Conservation (phyloP, 1,140 invertebrate genomes). For the Cherax destructor region DNA sequence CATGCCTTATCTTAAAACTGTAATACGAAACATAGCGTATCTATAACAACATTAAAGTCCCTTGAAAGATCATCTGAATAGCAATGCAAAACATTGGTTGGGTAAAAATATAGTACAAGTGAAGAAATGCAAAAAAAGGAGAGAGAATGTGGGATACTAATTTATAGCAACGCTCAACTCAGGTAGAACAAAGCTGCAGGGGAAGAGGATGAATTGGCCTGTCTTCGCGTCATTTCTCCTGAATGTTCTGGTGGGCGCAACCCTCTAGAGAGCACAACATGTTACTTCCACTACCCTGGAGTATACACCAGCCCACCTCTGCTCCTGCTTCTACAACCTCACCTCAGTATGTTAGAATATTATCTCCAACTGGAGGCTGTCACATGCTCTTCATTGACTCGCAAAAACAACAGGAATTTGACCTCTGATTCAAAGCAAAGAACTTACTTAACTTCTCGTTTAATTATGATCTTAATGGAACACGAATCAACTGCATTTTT, state of each 20-base stretch:
- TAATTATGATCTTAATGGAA: too few species aligned
- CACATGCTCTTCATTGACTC: too few species aligned
- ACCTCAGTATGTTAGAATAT: too few species aligned
- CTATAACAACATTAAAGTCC: too few species aligned
- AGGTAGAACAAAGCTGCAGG: background rate
- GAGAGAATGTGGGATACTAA: background rate
- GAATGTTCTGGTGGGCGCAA: background rate
- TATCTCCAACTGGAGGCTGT: too few species aligned
- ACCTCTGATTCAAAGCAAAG: too few species aligned
- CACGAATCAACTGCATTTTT: too few species aligned
- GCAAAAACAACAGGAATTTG: too few species aligned
- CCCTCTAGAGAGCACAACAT: background rate
- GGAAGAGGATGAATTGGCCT: background rate
- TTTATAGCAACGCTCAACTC: background rate
- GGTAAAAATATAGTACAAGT: background rate
- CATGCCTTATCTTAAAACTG: too few species aligned
- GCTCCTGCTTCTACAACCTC: background rate
- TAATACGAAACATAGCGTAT: too few species aligned
- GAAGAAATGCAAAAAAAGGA: background rate
- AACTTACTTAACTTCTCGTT: too few species aligned
- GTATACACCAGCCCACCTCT: background rate
- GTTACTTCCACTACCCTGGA: background rate
- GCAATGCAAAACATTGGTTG: background rate
- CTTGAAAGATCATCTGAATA: too few species aligned
- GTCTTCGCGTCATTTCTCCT: background rate